Evolutionary conservation across 1,140 invertebrate genomes (phyloP).

Genomic region (Penaeus indicus): DNA sequence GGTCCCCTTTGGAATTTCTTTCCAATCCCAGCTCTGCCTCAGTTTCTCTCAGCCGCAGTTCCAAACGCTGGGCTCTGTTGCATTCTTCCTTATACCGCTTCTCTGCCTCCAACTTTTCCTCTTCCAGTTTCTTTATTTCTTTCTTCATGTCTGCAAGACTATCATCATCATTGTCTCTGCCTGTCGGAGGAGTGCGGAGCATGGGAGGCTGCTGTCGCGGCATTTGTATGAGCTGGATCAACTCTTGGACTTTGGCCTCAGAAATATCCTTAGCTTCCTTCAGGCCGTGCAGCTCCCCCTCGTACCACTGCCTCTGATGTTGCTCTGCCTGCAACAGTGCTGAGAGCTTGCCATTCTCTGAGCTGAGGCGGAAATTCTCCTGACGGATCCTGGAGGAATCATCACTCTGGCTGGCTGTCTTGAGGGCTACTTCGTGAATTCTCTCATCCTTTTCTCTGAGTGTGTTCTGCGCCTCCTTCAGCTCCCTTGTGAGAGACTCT

Average conservation of each 20-base stretch:
- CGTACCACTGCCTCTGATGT: constrained; percentile 42
- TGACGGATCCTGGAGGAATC: constrained; percentile 34
- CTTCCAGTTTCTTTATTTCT: constrained; percentile 45
- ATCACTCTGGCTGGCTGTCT: neutral
- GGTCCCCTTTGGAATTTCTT: constrained; percentile 23
- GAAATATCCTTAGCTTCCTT: constrained; percentile 37
- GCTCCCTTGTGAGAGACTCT: constrained; percentile 24
- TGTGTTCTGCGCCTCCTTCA: neutral
- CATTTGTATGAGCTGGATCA: constrained; percentile 27
- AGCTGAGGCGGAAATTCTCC: constrained; percentile 43
- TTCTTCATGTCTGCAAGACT: constrained; percentile 2
- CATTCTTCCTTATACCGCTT: constrained; percentile 10
- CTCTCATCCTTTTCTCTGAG: constrained; percentile 25
- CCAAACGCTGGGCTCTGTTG: neutral
- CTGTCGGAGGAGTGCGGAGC: constrained; percentile 47
- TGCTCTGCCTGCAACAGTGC: constrained; percentile 33
- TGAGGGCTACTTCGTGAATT: constrained; percentile 3
- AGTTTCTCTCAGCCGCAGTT: constrained; percentile 35
- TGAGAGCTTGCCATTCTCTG: constrained; percentile 25
- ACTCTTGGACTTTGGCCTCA: constrained; percentile 29
- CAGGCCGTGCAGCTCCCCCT: constrained; percentile 42
- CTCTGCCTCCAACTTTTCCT: constrained; percentile 34
- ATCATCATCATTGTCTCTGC: constrained; percentile 48
- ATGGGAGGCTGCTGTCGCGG: constrained; percentile 12
- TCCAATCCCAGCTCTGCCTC: constrained; percentile 33